These are phyloP conservation scores for Empidonax alnorum DNA, from an alignment of 2,113 vertebrate genomes.

Conservation along the genomic window DNA sequence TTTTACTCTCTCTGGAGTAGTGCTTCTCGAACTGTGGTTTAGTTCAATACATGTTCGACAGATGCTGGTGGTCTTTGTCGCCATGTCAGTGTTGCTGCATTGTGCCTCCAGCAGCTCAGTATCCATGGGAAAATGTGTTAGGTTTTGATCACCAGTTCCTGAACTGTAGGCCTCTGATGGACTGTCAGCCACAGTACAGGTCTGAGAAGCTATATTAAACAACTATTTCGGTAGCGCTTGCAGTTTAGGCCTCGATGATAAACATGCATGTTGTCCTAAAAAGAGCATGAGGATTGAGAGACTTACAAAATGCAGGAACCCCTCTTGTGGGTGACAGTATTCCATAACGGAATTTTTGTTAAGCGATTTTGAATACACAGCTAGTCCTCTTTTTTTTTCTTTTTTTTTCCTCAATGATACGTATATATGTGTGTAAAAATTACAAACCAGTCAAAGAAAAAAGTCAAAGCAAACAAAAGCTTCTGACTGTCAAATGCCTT, in stretches of 20 bases:
- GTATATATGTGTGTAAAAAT: background rate
- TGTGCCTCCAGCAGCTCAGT: background rate
- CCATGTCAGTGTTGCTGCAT: background rate
- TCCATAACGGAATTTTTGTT: background rate
- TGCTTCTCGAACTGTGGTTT: background rate
- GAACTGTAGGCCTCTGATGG: background rate
- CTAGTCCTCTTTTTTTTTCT: background rate
- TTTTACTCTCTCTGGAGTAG: background rate
- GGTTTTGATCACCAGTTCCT: background rate
- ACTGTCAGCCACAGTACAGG: background rate
- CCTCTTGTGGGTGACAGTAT: background rate
- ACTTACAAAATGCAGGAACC: background rate
- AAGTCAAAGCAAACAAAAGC: background rate
- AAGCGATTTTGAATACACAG: background rate
- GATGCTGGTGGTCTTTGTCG: background rate
- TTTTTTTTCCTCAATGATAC: no score
- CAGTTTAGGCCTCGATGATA: background rate
- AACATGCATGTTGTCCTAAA: background rate
- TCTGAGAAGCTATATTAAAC: background rate
- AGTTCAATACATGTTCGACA: background rate
- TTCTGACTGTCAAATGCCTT: background rate
- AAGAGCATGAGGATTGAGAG: background rate
- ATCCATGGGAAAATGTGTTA: background rate
- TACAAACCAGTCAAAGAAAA: background rate
- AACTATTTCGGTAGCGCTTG: background rate